Base-by-base conservation (phyloP, 2,888 invertebrate species). In the Eupithecia abbreviata region DNA sequence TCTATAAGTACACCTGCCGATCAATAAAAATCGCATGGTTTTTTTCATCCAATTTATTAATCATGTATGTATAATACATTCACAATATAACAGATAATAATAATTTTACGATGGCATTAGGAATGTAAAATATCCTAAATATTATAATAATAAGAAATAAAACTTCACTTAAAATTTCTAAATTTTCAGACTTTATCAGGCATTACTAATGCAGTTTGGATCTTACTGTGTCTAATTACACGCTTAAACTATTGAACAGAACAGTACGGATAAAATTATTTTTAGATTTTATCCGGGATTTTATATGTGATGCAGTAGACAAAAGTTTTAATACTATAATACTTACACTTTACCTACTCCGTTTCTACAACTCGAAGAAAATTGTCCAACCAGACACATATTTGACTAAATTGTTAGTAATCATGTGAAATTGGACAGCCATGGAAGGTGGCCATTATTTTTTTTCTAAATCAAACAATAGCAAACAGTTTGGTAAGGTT, bases 11-110 rank as follows among this genome's bases (percentile, higher is more conserved):
- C 62, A 30, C 30, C 62, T 62, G 62, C 62, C 30, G 62, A 62
- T 10, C 62, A 62, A 62, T 62, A 62, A 62, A 62, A 62, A 62
- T 62, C 18, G 18, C 30, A 62, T 62, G 58, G 62, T 62, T 30
- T 51, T 58, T 58, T 62, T 30, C 30, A 62, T 62, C 2, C 30
- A 30, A 62, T 62, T 62, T 62, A 62, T 62, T 62, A 62, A 62
- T 30, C 62, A 62, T 10, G 30, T 62, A 62, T 30, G 30, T 58
- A 18, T 30, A 4, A 18, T 30, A 62, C 62, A 58, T 58, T 58
- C 18, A 62, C 30, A 62, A 62, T 12, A 62, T n/a, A 13, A 62
- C 62, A 62, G 4, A 30, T 10, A 62, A 30, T 12, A 30, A 30
- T 10, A 58, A 18, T 51, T 9, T 18, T 55, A n/a, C 55, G 15